Conservation (phyloP, 2,888 invertebrate species). For the Sphaerophoria rueppellii region DNA sequence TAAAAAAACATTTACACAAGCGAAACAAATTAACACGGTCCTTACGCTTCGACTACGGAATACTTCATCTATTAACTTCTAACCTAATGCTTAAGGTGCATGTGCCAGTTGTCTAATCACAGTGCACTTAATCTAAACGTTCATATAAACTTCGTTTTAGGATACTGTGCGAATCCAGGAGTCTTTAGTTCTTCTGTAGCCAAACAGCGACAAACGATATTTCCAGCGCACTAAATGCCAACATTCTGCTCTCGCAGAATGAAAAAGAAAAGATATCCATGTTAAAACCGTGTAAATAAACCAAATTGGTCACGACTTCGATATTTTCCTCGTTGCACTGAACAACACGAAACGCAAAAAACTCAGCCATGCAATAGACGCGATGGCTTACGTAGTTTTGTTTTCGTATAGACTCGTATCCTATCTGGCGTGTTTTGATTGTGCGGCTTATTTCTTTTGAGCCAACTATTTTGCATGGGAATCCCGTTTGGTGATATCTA, state of each 20-base stretch:
- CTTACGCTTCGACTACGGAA: constrained; percentile 18
- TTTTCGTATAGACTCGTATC: background rate
- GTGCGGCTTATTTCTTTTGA: constrained; percentile 26
- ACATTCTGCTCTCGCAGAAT: constrained; percentile 62
- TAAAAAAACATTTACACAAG: constrained; percentile 65
- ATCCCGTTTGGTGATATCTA: constrained; percentile 35
- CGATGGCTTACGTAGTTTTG: background rate
- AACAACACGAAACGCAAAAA: constrained; percentile 62
- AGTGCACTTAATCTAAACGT: constrained; percentile 45
- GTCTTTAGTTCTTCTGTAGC: constrained; percentile 7
- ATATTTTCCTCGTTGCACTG: constrained; percentile 75
- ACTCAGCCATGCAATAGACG: too few relatives aligned
- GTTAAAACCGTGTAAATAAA: constrained; percentile 82
- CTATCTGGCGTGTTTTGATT: background rate
- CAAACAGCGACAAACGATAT: constrained; percentile 17
- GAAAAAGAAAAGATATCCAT: too few relatives aligned
- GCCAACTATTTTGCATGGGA: constrained; percentile 43
- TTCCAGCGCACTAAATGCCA: constrained; percentile 70
- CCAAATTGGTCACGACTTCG: constrained; percentile 82
- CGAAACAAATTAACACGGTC: constrained; percentile 46
- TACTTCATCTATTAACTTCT: constrained; percentile 33
- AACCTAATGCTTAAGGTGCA: constrained; percentile 10
- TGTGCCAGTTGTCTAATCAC: constrained; percentile 52
- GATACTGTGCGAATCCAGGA: constrained; percentile 30
- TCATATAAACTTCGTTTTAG: constrained; percentile 59